Evolutionary conservation across 1,140 invertebrate genomes (phyloP), one percentile per base, ranked within the genome.

Genomic region (Forficula auricularia): DNA sequence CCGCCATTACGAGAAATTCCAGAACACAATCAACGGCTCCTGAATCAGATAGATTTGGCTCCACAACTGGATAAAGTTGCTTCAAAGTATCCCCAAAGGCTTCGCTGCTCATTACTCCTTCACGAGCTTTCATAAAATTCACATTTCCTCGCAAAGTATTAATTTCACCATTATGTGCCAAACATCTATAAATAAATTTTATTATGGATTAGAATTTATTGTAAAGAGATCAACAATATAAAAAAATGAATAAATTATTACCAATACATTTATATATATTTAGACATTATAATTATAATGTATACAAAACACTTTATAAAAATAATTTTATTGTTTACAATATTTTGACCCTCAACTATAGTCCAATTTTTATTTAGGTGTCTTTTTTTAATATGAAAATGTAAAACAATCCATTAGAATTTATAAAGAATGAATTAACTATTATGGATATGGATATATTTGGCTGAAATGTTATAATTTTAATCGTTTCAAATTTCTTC

Each of bases 81-180:
- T 84, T 79, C 15, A 99, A 63, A 43, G 88, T 68, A 52, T 74
- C 66, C 20, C 70, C 70, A 54, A 65, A 77, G 10, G 77, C 50
- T 1, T 73, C 63, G 57, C 81, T 92, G 50, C 82, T 76, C 95
- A 99, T 98, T 0, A 97, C 88, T 43, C 95, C 95, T 65, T 98
- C 95, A 41, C 95, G 73, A 19, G 94, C 94, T 59, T 91, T 90
- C 92, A 98, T 98, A 38, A 90, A 72, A 63, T 99, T 99, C 0
- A 96, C 85, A 59, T 98, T 99, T 43, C 95, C 95, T 47, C 91
- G 75, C 19, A 98, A 71, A 3, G 94, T 98, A 63, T 98, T 98
- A 57, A 99, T 99, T 69, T 99, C 95, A 38, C 95, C 95, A 69
- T 99, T 99, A 65, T 99, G 95, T 45, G 94, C 94, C 43, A 99